Conservation (phyloP, 2,113 vertebrate species). For the Psilopsiagon aymara region DNA sequence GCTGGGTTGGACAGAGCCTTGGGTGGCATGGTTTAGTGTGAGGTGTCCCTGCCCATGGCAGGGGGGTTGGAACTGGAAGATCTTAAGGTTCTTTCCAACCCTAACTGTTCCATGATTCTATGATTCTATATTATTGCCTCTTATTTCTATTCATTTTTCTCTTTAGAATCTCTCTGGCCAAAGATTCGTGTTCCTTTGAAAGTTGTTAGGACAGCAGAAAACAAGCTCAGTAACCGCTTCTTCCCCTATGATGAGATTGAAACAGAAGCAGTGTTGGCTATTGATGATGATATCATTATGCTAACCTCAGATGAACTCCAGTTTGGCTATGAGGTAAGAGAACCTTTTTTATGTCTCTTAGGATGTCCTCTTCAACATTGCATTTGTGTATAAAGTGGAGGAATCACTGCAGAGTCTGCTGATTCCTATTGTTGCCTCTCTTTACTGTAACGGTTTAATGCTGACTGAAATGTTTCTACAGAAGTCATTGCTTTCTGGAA, state of each 20-base stretch:
- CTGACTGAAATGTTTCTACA: not conserved
- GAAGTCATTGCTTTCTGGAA: not conserved
- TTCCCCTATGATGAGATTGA: conserved; percentile 97
- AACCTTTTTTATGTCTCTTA: not conserved
- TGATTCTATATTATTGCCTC: not conserved
- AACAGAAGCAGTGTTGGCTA: conserved; percentile 94
- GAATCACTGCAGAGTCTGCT: not conserved
- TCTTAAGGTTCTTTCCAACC: no score
- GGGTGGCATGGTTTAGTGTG: no score
- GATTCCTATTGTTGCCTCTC: not conserved
- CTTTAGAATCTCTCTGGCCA: conserved; percentile 92
- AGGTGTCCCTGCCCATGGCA: no score
- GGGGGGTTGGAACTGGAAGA: no score
- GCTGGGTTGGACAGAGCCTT: no score
- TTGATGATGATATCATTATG: conserved; percentile 99
- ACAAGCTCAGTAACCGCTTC: conserved; percentile 98
- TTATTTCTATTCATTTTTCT: not conserved
- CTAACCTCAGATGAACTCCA: conserved; percentile 96
- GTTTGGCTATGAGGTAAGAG: conserved; percentile 94
- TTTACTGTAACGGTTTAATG: not conserved
- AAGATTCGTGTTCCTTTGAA: conserved; percentile 94
- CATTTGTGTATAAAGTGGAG: not conserved
- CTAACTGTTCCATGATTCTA: no score
- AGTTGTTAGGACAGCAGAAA: conserved; percentile 93
- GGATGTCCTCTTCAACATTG: not conserved